Evolutionary conservation across 30 jellyfish, hydroid and myxozoan species (phyloP).

Genomic region (Hydra vulgaris): DNA sequence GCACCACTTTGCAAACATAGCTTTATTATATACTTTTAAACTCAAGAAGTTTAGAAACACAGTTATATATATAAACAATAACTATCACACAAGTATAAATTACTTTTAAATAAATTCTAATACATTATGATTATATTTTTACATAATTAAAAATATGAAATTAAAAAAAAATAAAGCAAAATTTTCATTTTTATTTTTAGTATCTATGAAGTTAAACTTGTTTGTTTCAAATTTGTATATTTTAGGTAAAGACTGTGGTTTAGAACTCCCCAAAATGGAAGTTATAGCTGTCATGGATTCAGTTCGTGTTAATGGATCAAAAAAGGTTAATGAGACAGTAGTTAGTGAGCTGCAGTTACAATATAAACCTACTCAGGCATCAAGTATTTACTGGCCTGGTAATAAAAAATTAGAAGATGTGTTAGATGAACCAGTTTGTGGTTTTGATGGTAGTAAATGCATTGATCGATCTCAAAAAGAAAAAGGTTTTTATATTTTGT

Average conservation of each 20-base stretch:
- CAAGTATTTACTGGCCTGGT: conserved; percentile 25
- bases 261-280: conserved; percentile 21
- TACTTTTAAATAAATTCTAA: no score
- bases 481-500: neutral
- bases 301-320: conserved; percentile 1
- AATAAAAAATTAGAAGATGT: conserved; percentile 2
- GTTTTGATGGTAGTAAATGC: conserved; percentile 49
- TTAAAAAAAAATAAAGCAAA: no score
- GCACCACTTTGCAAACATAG: no score
- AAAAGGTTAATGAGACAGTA: conserved; percentile 1
- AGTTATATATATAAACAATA: no score
- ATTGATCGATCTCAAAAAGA: neutral
- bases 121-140: no score
- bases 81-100: no score
- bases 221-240: no score
- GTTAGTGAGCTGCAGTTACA: conserved; percentile 14
- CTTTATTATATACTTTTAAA: no score
- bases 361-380: conserved; percentile 13
- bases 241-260: neutral
- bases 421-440: conserved; percentile 59
- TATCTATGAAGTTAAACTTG: no score
- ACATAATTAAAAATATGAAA: no score
- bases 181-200: no score
- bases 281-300: conserved; percentile 23
- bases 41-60: no score